Evolutionary conservation across 1,140 invertebrate species (phyloP).

Genomic region (Penaeus japonicus): DNA sequence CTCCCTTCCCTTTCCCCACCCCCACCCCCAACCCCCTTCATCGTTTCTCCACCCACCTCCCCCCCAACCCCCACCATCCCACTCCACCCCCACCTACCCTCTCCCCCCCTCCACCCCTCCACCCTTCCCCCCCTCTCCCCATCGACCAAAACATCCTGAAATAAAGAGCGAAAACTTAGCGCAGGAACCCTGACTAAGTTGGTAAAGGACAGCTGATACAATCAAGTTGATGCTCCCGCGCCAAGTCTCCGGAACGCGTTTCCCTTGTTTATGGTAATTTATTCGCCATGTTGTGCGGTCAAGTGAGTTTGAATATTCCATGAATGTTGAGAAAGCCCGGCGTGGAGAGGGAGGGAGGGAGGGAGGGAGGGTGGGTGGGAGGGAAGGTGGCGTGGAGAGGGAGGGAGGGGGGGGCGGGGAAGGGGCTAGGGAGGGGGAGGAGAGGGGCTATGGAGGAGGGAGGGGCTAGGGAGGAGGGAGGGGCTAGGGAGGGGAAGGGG

Average conservation of each 20-base stretch:
- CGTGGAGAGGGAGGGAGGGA: not conserved
- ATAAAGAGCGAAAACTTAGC: too few species aligned
- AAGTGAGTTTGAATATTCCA: conserved; percentile 56
- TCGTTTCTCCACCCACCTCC: not conserved
- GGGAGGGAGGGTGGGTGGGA: not conserved
- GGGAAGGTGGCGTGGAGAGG: not conserved
- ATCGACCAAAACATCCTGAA: too few species aligned
- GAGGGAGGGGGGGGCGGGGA: not conserved
- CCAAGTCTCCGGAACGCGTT: conserved; percentile 22
- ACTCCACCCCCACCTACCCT: not conserved
- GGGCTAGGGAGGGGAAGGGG: not conserved
- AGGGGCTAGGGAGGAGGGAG: not conserved
- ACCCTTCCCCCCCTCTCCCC: too few species aligned
- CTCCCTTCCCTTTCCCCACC: not conserved
- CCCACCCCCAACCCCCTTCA: not conserved
- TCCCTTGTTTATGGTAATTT: conserved; percentile 53
- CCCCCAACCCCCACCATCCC: not conserved
- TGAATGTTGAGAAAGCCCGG: conserved; percentile 47
- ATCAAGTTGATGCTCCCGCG: conserved; percentile 40
- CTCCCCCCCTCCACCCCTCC: too few species aligned
- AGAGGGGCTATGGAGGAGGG: not conserved
- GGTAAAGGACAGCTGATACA: conserved; percentile 53
- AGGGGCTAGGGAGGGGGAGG: not conserved
- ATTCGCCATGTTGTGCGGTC: conserved; percentile 54
- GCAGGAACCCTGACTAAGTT: conserved; percentile 19